A percentile compares a stretch with the other conserved stretches of the same genome.
Conservation (phyloP, 2,797 vertebrate genomes). For the Steatocranus sp. region DNA sequence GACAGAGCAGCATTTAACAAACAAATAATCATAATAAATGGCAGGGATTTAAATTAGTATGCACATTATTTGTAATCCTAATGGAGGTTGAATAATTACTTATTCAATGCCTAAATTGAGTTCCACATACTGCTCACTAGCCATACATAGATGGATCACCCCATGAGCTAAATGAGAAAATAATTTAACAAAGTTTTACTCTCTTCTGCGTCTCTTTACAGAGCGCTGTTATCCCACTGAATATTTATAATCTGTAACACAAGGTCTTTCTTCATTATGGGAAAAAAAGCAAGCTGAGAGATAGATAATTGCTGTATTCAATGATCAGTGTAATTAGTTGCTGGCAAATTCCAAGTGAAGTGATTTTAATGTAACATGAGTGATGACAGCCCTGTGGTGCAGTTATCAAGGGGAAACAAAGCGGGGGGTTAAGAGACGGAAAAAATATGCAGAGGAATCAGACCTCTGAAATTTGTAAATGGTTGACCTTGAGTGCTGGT, state of each 20-base stretch:
- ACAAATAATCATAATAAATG: conserved; percentile 43
- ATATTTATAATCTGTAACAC: conserved; percentile 64
- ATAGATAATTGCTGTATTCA: conserved; percentile 75
- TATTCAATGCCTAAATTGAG: conserved; percentile 42
- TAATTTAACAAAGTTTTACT: conserved; percentile 63
- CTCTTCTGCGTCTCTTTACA: not conserved
- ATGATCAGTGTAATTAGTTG: conserved; percentile 78
- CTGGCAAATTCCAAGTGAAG: conserved; percentile 56
- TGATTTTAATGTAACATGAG: conserved; percentile 64
- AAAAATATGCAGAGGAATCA: conserved; percentile 4
- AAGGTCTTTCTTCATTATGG: conserved; percentile 61
- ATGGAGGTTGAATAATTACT: conserved; percentile 55
- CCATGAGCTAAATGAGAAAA: conserved; percentile 53
- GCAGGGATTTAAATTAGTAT: conserved; percentile 16
- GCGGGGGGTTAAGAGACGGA: conserved; percentile 20
- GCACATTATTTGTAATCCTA: conserved; percentile 59
- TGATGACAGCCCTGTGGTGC: conserved; percentile 45
- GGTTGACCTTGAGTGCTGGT: not conserved
- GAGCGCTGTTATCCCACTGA: conserved; percentile 46
- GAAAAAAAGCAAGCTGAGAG: conserved; percentile 41
- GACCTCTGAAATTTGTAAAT: conserved; percentile 9
- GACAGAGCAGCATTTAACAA: conserved; percentile 36
- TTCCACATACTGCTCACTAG: conserved; percentile 45
- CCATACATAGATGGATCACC: conserved; percentile 47
- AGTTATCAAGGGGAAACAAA: conserved; percentile 29